Base-by-base conservation (phyloP, 2,888 invertebrate genomes). In the Archips crataeganus region DNA sequence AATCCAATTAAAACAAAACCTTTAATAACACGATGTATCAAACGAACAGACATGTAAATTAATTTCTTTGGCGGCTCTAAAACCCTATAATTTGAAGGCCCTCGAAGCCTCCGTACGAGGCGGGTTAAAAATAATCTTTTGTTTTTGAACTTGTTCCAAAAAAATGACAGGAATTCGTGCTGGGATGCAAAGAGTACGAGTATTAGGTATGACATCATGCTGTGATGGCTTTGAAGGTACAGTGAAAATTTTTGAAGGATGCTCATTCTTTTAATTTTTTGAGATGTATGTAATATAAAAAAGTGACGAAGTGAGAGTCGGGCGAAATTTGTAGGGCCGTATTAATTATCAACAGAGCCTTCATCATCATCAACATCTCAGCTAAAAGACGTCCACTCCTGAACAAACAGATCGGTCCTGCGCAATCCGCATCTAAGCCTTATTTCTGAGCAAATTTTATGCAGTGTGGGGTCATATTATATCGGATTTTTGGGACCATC, bases 1-100 rank as follows among this genome's bases (percentile, higher is more conserved):
- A 54, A 42, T 54, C 54, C 74, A 74, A 65, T 74, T 70, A 74
- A 70, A 74, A 70, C 74, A 65, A 64, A 70, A 51, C 60, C 65
- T 65, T 59, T 69, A 69, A 64, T 64, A 69, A 64, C 59, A 70
- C 65, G 69, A 70, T 74, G 59, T 70, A 74, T 74, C 74, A 74
- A 70, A 65, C 57, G 42, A 69, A 60, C 51, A 42, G 74, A 70
- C 69, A 69, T 51, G 45, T 70, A 70, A 74, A 74, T 70, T 70
- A 70, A 74, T 74, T 74, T 70, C 74, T 70, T 74, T 74, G 70
- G 74, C 74, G 74, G 74, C 65, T 65, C 45, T 65, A 49, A 65
- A 6, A 54, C 45, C 51, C 64, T 74, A n/a, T 74, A 70, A 74
- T 70, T 74, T 65, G 51, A 74, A 51, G 61, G 23, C 65, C 69